These are phyloP conservation scores for Cromileptes altivelis DNA, from an alignment of 2,113 vertebrate species.

Conservation along the genomic window DNA sequence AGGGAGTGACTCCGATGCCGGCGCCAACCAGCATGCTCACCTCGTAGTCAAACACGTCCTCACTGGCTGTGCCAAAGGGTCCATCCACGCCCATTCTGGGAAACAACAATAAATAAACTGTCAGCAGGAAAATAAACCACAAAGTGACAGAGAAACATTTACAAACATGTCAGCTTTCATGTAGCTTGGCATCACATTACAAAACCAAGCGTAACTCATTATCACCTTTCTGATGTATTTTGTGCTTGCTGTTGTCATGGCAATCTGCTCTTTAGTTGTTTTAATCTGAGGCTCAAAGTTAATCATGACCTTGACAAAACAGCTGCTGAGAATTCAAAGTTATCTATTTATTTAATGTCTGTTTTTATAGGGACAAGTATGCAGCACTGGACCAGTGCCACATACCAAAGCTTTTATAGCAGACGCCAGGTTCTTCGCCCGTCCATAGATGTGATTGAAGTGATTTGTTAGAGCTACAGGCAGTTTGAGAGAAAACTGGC, in stretches of 20 bases:
- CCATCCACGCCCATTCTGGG: constrained; percentile 91
- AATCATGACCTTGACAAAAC: not conserved
- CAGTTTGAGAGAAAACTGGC: not conserved
- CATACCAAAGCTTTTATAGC: not conserved
- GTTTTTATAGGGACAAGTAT: not conserved
- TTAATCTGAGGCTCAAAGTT: not conserved
- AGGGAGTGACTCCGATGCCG: constrained; percentile 93
- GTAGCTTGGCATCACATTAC: not conserved
- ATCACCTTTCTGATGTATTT: too few species aligned
- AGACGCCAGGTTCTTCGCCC: not conserved
- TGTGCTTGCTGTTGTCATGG: too few species aligned
- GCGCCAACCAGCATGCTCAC: constrained; percentile 93
- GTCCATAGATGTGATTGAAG: not conserved
- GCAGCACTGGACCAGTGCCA: not conserved
- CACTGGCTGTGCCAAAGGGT: constrained; percentile 93
- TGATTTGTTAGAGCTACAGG: not conserved
- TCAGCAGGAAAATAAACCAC: not conserved
- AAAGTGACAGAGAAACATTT: not conserved
- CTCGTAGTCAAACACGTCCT: constrained; percentile 94
- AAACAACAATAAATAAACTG: not conserved
- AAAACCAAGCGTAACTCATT: not conserved
- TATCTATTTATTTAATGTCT: not conserved
- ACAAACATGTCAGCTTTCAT: not conserved
- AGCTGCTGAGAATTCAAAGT: not conserved
- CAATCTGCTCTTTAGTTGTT: not conserved